A percentile compares a stretch with the other conserved stretches of the same genome.
phyloP scores from a whole-genome alignment of 1,140 invertebrate genomes.

The Ceratitis capitata region DNA sequence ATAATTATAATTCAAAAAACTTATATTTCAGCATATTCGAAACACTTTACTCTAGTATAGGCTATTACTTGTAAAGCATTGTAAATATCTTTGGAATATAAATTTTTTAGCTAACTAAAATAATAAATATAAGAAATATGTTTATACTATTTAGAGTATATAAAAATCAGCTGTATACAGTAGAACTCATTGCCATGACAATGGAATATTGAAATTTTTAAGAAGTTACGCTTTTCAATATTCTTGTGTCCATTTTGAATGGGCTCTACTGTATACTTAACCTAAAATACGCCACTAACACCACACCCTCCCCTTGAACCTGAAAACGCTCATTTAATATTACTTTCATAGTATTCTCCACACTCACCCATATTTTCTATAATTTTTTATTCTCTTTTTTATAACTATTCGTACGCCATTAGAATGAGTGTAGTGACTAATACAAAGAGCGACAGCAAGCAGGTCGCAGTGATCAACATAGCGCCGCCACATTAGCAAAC shows the following conservation, averaged over 20 bases:
- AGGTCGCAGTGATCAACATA: slow-evolving; percentile 24
- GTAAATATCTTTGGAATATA: neutral
- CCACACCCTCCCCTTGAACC: neutral
- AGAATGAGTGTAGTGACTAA: slow-evolving; percentile 35
- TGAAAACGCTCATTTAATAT: neutral
- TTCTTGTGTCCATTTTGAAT: no score
- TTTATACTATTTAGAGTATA: neutral
- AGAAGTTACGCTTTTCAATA: no score
- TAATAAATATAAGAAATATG: neutral
- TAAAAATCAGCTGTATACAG: no score
- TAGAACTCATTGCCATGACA: no score
- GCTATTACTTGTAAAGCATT: neutral
- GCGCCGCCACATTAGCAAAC: neutral
- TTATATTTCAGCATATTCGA: neutral
- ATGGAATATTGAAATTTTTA: no score
- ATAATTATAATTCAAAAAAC: neutral
- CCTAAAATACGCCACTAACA: neutral
- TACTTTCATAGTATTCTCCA: neutral
- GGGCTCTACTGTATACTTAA: no score
- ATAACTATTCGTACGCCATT: neutral
- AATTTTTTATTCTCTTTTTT: slow-evolving; percentile 14
- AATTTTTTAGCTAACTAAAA: neutral
- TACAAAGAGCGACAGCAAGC: slow-evolving; percentile 22
- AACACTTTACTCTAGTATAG: neutral
- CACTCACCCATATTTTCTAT: neutral